Percentiles rank a stretch among this genome's conserved stretches.
phyloP scores from a whole-genome alignment of 2,797 vertebrate species.

The Sebastes matsubarae region DNA sequence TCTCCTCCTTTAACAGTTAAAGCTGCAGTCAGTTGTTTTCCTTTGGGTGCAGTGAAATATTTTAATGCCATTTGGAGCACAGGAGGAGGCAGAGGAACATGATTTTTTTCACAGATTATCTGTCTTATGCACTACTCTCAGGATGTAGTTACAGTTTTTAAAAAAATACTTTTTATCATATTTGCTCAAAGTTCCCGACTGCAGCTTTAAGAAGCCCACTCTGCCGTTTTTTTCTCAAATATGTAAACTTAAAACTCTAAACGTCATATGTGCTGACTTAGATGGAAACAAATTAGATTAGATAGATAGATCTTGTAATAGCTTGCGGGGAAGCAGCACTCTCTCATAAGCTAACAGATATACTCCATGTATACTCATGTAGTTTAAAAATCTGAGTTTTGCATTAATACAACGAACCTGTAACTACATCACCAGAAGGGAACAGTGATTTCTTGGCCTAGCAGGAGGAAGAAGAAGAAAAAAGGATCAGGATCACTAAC shows the following conservation, averaged over 20 bases:
- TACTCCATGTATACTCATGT: not conserved
- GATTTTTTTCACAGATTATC: no score
- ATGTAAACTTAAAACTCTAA: not conserved
- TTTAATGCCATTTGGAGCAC: no score
- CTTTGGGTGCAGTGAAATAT: no score
- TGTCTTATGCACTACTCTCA: no score
- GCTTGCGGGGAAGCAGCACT: not conserved
- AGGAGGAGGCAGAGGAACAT: no score
- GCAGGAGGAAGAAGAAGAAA: not conserved
- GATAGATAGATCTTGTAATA: not conserved
- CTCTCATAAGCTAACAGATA: not conserved
- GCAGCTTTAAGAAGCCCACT: not conserved
- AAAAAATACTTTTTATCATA: no score
- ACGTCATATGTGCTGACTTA: not conserved
- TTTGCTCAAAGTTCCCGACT: no score
- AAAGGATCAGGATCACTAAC: not conserved
- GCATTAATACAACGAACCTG: slow-evolving; percentile 68
- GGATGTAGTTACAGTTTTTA: no score
- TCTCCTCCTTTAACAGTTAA: not conserved
- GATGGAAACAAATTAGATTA: not conserved
- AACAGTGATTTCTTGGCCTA: slow-evolving; percentile 42
- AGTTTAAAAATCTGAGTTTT: not conserved
- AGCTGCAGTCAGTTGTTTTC: no score
- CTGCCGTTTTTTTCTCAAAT: not conserved
- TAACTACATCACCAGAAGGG: not conserved